Evolutionary conservation across 2,888 invertebrate species (phyloP).

Genomic region (Acanthopleura granulata): DNA sequence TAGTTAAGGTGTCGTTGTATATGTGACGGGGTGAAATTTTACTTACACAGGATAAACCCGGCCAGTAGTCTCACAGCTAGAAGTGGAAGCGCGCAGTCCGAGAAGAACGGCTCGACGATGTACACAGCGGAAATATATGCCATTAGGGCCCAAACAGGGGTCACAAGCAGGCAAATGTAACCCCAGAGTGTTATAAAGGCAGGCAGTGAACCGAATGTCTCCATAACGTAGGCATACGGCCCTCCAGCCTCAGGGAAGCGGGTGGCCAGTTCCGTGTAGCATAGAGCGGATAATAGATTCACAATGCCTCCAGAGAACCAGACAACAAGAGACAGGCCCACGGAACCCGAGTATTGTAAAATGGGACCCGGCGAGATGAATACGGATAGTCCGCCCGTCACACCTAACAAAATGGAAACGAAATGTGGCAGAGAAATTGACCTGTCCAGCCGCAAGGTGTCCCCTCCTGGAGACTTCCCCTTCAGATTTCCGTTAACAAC

Average conservation of each 20-base stretch:
- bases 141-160: conserved; percentile 42
- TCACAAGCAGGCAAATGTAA: conserved; percentile 39
- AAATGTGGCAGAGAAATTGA: conserved; percentile 30
- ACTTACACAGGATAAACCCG: conserved; percentile 41
- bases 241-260: conserved; percentile 37
- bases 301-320: conserved; percentile 42
- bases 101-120: conserved; percentile 38
- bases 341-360: conserved; percentile 38
- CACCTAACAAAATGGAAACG: conserved; percentile 36
- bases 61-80: conserved; percentile 40
- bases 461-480: no score
- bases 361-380: conserved; percentile 46
- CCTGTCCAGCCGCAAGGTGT: conserved; percentile 11
- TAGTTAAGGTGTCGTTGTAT: no score
- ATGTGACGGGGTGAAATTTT: no score
- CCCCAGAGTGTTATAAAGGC: conserved; percentile 50
- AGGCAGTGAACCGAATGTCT: conserved; percentile 41
- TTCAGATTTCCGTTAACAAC: no score
- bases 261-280: conserved; percentile 33
- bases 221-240: conserved; percentile 42
- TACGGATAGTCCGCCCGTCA: conserved; percentile 40
- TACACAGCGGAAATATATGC: conserved; percentile 42
- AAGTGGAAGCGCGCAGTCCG: conserved; percentile 37
- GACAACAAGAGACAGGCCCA: conserved; percentile 40
- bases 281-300: conserved; percentile 39